Base-by-base conservation (phyloP, 2,797 vertebrate species). In the Tapirus indicus region DNA sequence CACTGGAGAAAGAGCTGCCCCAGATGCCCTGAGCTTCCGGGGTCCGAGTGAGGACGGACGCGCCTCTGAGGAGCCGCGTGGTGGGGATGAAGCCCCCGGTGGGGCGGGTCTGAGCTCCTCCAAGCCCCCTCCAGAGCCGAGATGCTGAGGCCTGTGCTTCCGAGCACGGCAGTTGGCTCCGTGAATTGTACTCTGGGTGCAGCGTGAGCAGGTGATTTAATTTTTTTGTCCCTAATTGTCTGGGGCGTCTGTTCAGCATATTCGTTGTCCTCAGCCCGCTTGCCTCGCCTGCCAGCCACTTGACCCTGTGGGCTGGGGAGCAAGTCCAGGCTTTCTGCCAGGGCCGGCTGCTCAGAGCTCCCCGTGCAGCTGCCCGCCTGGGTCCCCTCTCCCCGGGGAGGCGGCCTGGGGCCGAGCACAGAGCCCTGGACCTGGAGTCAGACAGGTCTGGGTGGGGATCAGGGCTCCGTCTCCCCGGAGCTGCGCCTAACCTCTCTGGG, bases 1-100 rank as follows among this genome's bases (percentile, higher is more conserved):
- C 74, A 0, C 38, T 17, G 16, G 1, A 35, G 16, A 7, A 8
- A 7, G 5, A 38, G 29, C 9, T 2, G 3, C 54, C 17, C 32
- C 35, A 4, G 4, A 20, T 38, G 77, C 9, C 23, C 54, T 20
- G 17, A 62, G 44, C 5, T 49, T 13, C 7, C 41, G 0, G 23
- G n/a, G 38, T 17, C 35, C 29, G 0, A 4, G 60, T 49, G 78
- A 27, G 38, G 64, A 58, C 72, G 23, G 56, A 32, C 0, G 41
- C 38, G 4, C 38, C 38, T 38, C 47, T 47, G 47, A 47, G 23
- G 38, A 29, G 56, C 49, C 0, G 0, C 64, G 8, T 0, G 9
- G 2, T 6, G 3, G 1, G 29, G 7, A 2, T 3, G 35, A 8
- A 11, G 35, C 7, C 4, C 4, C 0, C 0, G 21, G 2, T 0